Base-by-base conservation (phyloP, 2,113 vertebrate genomes). In the Melanerpes formicivorus region DNA sequence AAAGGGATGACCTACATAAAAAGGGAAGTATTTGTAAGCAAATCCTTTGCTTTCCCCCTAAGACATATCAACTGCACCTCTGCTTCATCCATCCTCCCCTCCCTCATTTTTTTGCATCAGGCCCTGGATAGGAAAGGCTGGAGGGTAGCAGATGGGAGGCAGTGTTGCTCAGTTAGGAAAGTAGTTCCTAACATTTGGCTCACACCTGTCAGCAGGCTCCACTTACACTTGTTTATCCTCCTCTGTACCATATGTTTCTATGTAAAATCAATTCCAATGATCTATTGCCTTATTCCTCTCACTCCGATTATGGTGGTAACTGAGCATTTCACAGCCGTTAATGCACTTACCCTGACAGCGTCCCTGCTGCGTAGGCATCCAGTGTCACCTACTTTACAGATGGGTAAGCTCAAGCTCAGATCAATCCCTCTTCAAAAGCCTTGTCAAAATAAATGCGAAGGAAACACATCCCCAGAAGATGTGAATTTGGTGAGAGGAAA, bases 271-370 rank as follows among this genome's bases (percentile, higher is more conserved):
- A 76, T 94, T 86, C 86, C 92, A 93, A 82, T 95, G 90, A 96
- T 96, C 96, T 94, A 94, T 96, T 95, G 95, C 95, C 80, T 91
- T 93, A 93, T 66, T 93, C 86, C 87, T 92, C 87, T 92, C 93
- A 90, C 81, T 95, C 94, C 91, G 92, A 94, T 93, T 96, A 94
- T 96, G 84, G 89, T 87, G 16, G 37, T 78, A 91, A 85, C 65
- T 96, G 95, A 96, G 84, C 94, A 94, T 75, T 96, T 96, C 82
- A 92, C 95, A 95, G 94, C 65, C 87, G 42, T 91, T 93, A 96
- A 92, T 91, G 69, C 91, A 80, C 80, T 94, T 92, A 60, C 82
- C 32, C 90, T 87, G 88, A 95, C 93, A 94, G 67, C 1, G 23
- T 93, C 78, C 88, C 54, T 89, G 93, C 55, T 93, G 89, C 3